Evolutionary conservation across 2,797 vertebrate species (phyloP).

Genomic region (Aeoliscus strigatus): DNA sequence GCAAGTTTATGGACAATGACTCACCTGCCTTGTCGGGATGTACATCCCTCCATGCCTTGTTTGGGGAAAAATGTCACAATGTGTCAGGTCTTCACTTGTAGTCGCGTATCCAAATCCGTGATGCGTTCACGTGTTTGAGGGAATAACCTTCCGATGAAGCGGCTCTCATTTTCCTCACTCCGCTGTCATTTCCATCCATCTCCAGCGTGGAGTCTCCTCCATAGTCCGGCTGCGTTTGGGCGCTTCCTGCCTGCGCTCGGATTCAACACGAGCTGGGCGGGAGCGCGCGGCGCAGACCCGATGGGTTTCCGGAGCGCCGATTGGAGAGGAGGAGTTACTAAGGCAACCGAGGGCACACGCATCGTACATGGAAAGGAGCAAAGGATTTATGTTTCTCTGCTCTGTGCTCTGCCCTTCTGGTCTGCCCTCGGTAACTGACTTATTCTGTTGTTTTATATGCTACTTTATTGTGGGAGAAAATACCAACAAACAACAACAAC

Average conservation of each 20-base stretch:
- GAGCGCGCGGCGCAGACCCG: conserved; percentile 74
- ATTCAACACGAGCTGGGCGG: conserved; percentile 63
- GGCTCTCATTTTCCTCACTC: conserved; percentile 57
- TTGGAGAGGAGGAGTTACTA: conserved; percentile 76
- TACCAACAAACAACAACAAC: too few species aligned
- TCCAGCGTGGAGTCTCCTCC: conserved; percentile 47
- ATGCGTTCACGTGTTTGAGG: conserved; percentile 40
- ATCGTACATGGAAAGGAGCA: conserved; percentile 50
- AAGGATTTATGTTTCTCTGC: conserved; percentile 37
- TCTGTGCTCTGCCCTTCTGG: conserved; percentile 25
- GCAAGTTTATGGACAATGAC: conserved; percentile 60
- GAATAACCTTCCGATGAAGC: conserved; percentile 57
- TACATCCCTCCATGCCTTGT: conserved; percentile 69
- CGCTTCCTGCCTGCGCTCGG: conserved; percentile 61
- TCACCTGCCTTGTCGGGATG: conserved; percentile 75
- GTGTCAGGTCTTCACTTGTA: conserved; percentile 52
- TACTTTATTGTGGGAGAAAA: too few species aligned
- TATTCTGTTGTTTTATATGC: too few species aligned
- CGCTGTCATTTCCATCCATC: conserved; percentile 34
- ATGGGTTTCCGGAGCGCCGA: conserved; percentile 66
- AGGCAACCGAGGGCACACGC: conserved; percentile 77
- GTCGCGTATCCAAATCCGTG: conserved; percentile 57
- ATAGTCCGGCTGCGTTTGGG: conserved; percentile 57
- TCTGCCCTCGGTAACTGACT: conserved; percentile 5
- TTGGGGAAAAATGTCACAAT: conserved; percentile 35